Percentiles rank a stretch among this genome's conserved stretches.
These are phyloP conservation scores for Premnoplex brunnescens DNA, from an alignment of 2,797 vertebrate genomes.

Conservation along the genomic window DNA sequence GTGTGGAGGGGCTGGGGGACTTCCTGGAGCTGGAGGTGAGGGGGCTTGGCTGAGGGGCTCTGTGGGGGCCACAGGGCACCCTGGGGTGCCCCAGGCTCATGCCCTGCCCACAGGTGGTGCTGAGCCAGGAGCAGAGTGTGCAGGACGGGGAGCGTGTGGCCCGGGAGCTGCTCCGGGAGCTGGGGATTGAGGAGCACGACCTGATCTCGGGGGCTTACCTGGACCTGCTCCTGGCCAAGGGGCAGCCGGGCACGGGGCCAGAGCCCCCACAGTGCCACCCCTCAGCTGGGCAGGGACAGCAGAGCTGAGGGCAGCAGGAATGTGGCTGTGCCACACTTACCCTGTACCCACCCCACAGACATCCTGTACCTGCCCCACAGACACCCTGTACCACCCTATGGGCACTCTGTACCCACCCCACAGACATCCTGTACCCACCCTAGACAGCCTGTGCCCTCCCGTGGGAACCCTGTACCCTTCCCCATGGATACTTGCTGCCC, in stretches of 20 bases:
- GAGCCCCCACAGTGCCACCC: not conserved
- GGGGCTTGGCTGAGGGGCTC: not conserved
- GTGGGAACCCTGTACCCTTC: too few relatives aligned
- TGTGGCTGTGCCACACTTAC: accelerated
- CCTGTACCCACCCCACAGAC: accelerated
- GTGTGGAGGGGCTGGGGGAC: constrained; percentile 78
- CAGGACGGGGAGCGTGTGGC: constrained; percentile 81
- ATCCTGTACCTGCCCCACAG: not conserved
- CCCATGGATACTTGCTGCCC: too few relatives aligned
- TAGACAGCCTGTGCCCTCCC: too few relatives aligned
- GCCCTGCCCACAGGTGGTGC: constrained; percentile 77
- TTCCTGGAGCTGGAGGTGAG: constrained; percentile 88
- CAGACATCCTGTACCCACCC: too few relatives aligned
- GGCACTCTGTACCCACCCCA: too few relatives aligned
- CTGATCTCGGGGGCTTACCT: constrained; percentile 84
- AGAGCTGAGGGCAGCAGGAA: not conserved
- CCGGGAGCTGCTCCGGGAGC: constrained; percentile 76
- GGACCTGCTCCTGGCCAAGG: constrained; percentile 78
- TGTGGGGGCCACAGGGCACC: accelerated
- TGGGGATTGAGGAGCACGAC: constrained; percentile 75
- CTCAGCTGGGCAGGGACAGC: not conserved
- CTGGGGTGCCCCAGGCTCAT: accelerated
- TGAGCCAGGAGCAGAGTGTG: constrained; percentile 76
- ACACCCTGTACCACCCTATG: not conserved
- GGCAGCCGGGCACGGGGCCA: accelerated